Percentiles rank a stretch among this genome's conserved stretches.
These are phyloP conservation scores for Oopsacas minuta DNA, from an alignment of 37 sponge, comb jelly and placozoan genomes.

Conservation along the genomic window DNA sequence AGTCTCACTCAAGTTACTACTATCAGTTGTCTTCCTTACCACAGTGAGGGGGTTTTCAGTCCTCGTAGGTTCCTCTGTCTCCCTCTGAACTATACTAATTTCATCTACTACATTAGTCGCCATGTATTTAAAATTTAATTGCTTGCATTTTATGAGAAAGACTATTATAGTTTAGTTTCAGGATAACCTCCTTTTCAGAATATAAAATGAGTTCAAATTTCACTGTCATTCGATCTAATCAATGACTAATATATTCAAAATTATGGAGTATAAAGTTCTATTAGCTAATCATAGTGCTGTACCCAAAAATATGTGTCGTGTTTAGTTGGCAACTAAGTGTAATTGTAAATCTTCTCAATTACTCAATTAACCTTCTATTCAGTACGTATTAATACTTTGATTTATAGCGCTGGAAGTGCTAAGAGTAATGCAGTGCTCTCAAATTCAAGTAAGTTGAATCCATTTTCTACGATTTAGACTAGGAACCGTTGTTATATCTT, in stretches of 20 bases:
- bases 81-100: too few relatives aligned
- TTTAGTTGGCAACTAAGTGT: too few relatives aligned
- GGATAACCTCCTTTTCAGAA: background rate
- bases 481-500: background rate
- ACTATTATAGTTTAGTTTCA: background rate
- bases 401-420: background rate
- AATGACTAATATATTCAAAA: background rate
- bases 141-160: background rate
- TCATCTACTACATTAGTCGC: background rate
- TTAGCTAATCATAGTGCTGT: too few relatives aligned
- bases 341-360: too few relatives aligned
- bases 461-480: background rate
- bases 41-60: too few relatives aligned
- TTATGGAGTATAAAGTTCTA: too few relatives aligned
- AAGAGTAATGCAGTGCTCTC: background rate
- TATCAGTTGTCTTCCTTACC: background rate
- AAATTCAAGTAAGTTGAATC: background rate
- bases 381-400: too few relatives aligned
- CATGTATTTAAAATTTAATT: background rate
- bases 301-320: too few relatives aligned
- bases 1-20: too few relatives aligned
- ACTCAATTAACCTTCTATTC: too few relatives aligned
- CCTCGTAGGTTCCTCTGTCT: too few relatives aligned
- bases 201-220: background rate
- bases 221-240: background rate